Percentiles rank a stretch among this genome's conserved stretches.
Evolutionary conservation across 30 jellyfish, hydroid and myxozoan genomes (phyloP).

Genomic region (Haliclystus octoradiatus): DNA sequence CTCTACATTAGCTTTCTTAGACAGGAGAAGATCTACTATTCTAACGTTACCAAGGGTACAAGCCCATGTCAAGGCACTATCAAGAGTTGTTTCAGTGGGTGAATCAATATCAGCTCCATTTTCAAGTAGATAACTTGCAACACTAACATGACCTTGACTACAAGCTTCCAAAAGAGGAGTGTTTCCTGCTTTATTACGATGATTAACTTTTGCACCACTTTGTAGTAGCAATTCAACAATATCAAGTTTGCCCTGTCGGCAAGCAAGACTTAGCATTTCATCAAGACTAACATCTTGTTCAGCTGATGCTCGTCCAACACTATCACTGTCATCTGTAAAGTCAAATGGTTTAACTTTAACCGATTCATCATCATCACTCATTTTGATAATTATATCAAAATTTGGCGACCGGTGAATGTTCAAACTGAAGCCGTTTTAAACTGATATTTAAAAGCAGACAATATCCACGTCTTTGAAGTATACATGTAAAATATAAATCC

Average conservation of each 20-base stretch:
- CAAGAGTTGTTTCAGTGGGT: conserved; percentile 94
- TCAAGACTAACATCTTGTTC: conserved; percentile 99
- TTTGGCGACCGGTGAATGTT: too few relatives aligned
- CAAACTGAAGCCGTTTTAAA: too few relatives aligned
- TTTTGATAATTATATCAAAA: too few relatives aligned
- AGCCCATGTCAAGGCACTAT: conserved; percentile 99
- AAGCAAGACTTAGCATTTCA: conserved; percentile 97
- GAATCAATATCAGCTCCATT: conserved; percentile 94
- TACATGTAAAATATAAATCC: not conserved
- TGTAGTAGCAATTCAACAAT: conserved; percentile 83
- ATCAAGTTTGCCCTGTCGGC: conserved; percentile 98
- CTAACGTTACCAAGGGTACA: conserved; percentile 91
- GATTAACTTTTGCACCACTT: conserved; percentile 97
- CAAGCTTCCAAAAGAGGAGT: conserved; percentile 96
- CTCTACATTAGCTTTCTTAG: conserved; percentile 82
- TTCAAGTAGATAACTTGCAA: conserved; percentile 82
- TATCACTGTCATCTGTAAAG: conserved; percentile 21
- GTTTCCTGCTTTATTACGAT: conserved; percentile 88
- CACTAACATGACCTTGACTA: conserved; percentile 96
- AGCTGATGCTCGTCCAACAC: conserved; percentile 35
- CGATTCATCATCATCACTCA: not conserved
- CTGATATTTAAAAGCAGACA: too few relatives aligned
- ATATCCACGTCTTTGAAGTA: too few relatives aligned
- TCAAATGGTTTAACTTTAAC: not conserved
- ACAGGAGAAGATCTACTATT: conserved; percentile 65